Base-by-base conservation (phyloP, 2,888 invertebrate species). In the Drosophila infuscata region DNA sequence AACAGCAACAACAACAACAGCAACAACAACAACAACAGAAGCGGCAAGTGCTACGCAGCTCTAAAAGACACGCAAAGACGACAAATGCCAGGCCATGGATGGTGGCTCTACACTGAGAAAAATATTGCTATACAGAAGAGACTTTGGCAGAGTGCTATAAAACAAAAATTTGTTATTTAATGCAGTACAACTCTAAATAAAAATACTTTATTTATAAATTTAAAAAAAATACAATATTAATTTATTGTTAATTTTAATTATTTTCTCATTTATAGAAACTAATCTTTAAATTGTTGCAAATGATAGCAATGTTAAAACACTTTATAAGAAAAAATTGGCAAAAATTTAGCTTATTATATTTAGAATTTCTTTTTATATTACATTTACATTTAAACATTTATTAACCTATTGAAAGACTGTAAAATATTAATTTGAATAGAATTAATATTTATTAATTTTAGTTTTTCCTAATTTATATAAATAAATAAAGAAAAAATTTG, bases 31-130 rank as follows among this genome's bases (percentile, higher is more conserved):
- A 48, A 54, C 70, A 54, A 35, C 62, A 69, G 60, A 70, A 74
- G 69, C 65, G 65, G 76, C 84, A 84, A 82, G 83, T 89, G 89
- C 77, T 76, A 82, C 81, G 89, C 87, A 83, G 76, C 74, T 36
- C 57, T 33, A 71, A 17, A 29, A 49, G 51, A 72, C 58, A 62
- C 32, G 30, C 59, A 56, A 62, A 54, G 79, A 73, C 72, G 81
- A 81, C 78, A 79, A 79, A 79, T 81, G 79, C 69, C 30, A 61
- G 20, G 5, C 38, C 38, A 38, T 12, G 7, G 29, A 25, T 36
- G 41, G 20, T 30, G 41, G 35, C 51, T n/a, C 4, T 57, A 41
- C 56, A 57, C 56, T 30, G 5, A 1, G 5, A 32, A 9, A 57
- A 57, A 43, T 2, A 11, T 20, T 2, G 20, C 5, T 2, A 20